These are phyloP conservation scores for Cloeon dipterum DNA, from an alignment of 2,888 invertebrate species.

Conservation along the genomic window DNA sequence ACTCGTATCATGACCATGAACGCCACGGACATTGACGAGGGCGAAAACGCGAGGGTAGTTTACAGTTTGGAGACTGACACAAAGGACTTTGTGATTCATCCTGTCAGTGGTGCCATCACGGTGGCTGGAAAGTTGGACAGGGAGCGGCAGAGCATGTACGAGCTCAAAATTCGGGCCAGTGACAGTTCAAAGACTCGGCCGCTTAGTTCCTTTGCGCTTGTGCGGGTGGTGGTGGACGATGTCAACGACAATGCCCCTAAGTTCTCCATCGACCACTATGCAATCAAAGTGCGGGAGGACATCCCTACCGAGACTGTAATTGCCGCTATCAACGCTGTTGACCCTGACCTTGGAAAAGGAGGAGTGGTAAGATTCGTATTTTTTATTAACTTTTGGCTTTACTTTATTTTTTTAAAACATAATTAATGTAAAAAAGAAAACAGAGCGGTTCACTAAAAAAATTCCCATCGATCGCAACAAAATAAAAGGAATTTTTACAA, in stretches of 20 bases:
- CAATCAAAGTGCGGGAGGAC: slow-evolving; percentile 73
- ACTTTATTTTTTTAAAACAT: too few relatives aligned
- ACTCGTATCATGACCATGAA: slow-evolving; percentile 64
- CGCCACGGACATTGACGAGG: slow-evolving; percentile 66
- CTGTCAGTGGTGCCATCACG: slow-evolving; percentile 46
- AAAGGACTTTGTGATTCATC: slow-evolving; percentile 56
- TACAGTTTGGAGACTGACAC: slow-evolving; percentile 54
- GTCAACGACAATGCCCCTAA: slow-evolving; percentile 75
- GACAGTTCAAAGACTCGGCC: slow-evolving; percentile 25
- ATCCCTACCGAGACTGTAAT: slow-evolving; percentile 71
- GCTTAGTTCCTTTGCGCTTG: slow-evolving; percentile 56
- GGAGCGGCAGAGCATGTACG: slow-evolving; percentile 61
- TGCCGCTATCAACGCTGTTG: slow-evolving; percentile 58
- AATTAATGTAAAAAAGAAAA: too few relatives aligned
- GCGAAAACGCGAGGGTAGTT: slow-evolving; percentile 52
- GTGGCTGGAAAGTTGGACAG: slow-evolving; percentile 61
- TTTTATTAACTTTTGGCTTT: too few relatives aligned
- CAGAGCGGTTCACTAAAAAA: too few relatives aligned
- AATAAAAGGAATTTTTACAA: too few relatives aligned
- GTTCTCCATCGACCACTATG: slow-evolving; percentile 43
- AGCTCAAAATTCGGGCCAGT: slow-evolving; percentile 47
- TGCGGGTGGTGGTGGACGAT: slow-evolving; percentile 65
- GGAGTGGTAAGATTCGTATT: slow-evolving; percentile 57
- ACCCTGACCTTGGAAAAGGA: slow-evolving; percentile 65
- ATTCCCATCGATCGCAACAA: too few relatives aligned